A percentile compares a stretch with the other conserved stretches of the same genome.
Evolutionary conservation across 2,888 invertebrate genomes (phyloP).

Genomic region (Eucera pruinosa): DNA sequence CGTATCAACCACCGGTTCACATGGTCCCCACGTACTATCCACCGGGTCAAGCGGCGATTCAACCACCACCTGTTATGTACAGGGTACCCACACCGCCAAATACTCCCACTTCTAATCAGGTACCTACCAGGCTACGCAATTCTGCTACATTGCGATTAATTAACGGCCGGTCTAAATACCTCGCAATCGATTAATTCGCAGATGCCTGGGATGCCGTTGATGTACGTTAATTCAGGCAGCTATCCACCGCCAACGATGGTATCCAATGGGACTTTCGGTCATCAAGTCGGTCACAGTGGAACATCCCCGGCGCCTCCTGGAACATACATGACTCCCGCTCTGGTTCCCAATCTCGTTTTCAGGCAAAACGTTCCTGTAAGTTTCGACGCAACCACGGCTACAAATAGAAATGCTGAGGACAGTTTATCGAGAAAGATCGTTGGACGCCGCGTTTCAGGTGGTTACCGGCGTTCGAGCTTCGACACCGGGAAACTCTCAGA

Average conservation of each 20-base stretch:
- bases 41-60: constrained; percentile 79
- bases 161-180: not conserved
- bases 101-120: constrained; percentile 82
- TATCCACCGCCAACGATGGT: constrained; percentile 80
- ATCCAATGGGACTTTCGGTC: constrained; percentile 78
- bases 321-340: constrained; percentile 79
- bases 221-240: constrained; percentile 82
- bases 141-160: not conserved
- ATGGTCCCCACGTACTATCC: constrained; percentile 81
- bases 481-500: constrained; percentile 81
- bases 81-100: constrained; percentile 82
- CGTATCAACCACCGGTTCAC: constrained; percentile 81
- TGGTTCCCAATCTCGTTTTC: constrained; percentile 82
- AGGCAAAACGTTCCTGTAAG: constrained; percentile 82
- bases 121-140: constrained; percentile 26
- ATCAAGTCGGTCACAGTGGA: constrained; percentile 78
- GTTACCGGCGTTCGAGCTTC: constrained; percentile 80
- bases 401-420: not conserved
- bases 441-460: constrained; percentile 63
- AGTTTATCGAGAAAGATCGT: not conserved
- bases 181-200: constrained; percentile 33
- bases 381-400: not conserved
- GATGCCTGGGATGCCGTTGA: constrained; percentile 81
- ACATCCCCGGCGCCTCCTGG: constrained; percentile 79
- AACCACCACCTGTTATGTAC: constrained; percentile 81